Evolutionary conservation across 2,888 invertebrate genomes (phyloP), one percentile per base, ranked within the genome.

Genomic region (Epinotia ramella): DNA sequence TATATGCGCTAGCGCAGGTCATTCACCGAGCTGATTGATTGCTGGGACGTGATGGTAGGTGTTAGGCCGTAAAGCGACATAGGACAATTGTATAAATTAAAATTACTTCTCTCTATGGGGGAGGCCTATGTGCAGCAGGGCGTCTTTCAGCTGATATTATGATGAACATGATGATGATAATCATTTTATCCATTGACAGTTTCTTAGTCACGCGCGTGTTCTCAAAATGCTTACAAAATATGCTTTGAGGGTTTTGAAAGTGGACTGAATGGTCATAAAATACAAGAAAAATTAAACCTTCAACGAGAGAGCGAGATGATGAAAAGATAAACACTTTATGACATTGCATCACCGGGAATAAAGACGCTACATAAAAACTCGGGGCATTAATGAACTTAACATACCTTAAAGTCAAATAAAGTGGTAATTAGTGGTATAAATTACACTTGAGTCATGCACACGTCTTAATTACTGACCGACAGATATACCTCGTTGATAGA

Each of bases 1-100:
- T 6, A 66, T 66, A 53, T 44, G 64, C 84, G 82, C 84, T 80
- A 76, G 80, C 78, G 79, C 79, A 84, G 91, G 91, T 91, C 91
- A 81, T 90, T 90, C 88, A 84, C 84, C 85, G 80, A 9, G 11
- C 80, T 88, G 90, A 91, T 88, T 86, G 89, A 91, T 89, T 84
- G 84, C 78, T 70, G 79, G 78, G 81, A 88, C 91, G 91, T 90
- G 78, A 71, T 49, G 59, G 53, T 59, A 57, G 49, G 63, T 64
- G 59, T 56, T 18, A 59, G 53, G n/a, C 53, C 53, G 18, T 56
- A 65, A 56, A 44, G 28, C 5, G 53, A 53, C 53, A 49, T 16
- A 53, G n/a, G 53, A 53, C n/a, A 53, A 53, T 53, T 53, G n/a
- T 53, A 53, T 53, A 7, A n/a, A 53, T 53, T n/a, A 53, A 53